Evolutionary conservation across 1,140 invertebrate genomes (phyloP).

Genomic region (Gonatopus flavifemur): DNA sequence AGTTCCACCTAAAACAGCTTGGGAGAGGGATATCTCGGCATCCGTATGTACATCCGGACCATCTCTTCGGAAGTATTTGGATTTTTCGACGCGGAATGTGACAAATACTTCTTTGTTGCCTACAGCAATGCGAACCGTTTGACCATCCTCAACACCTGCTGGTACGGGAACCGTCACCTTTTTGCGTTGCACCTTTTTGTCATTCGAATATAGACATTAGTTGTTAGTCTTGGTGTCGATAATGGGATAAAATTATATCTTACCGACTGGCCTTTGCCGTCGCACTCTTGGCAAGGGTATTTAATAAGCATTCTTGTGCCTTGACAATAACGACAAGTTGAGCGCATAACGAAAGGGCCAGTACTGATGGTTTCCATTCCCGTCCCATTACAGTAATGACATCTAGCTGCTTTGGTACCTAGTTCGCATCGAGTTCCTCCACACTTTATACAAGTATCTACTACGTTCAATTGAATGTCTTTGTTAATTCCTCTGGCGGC

Average conservation of each 20-base stretch:
- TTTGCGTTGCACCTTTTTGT: conserved; percentile 83
- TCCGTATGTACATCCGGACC: conserved; percentile 94
- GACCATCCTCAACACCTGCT: conserved; percentile 94
- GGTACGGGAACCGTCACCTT: conserved; percentile 94
- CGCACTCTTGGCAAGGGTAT: conserved; percentile 89
- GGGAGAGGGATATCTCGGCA: conserved; percentile 80
- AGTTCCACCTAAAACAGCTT: conserved; percentile 92
- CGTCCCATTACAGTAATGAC: conserved; percentile 94
- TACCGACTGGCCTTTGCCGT: conserved; percentile 87
- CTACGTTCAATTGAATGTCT: conserved; percentile 87
- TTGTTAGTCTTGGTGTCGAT: neutral
- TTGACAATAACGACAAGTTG: conserved; percentile 91
- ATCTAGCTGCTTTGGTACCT: conserved; percentile 84
- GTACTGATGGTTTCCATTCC: conserved; percentile 91
- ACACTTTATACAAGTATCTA: conserved; percentile 92
- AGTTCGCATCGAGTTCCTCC: conserved; percentile 79
- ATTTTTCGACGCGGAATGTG: conserved; percentile 89
- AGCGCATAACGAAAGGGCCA: conserved; percentile 96
- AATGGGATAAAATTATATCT: conserved; percentile 13
- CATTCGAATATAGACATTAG: conserved; percentile 18
- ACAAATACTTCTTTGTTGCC: conserved; percentile 89
- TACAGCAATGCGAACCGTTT: conserved; percentile 91
- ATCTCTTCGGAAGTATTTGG: conserved; percentile 88
- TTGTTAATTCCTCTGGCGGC: conserved; percentile 96
- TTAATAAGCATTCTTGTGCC: conserved; percentile 87